These are phyloP conservation scores for Lordiphosa clarofinis DNA, from an alignment of 1,140 invertebrate genomes.

Conservation along the genomic window DNA sequence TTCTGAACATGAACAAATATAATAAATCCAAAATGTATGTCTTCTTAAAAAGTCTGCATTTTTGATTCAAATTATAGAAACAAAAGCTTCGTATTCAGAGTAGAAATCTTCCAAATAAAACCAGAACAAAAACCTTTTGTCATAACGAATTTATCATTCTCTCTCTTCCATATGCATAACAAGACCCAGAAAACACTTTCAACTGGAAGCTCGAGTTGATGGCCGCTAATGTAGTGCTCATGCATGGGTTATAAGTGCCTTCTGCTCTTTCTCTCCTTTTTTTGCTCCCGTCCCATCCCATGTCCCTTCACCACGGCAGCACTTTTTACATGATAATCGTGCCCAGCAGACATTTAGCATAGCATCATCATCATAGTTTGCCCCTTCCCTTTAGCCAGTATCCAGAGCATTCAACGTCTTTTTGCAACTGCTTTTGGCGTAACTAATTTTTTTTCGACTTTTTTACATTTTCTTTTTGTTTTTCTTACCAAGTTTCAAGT, in stretches of 20 bases:
- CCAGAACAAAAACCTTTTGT: too few relatives aligned
- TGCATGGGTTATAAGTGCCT: constrained; percentile 10
- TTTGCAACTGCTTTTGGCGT: constrained; percentile 62
- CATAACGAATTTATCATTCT: not conserved
- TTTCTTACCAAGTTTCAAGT: constrained; percentile 11
- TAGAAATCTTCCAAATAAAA: too few relatives aligned
- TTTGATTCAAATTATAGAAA: too few relatives aligned
- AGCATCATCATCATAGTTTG: constrained; percentile 40
- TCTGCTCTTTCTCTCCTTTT: not conserved
- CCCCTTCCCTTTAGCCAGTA: constrained; percentile 4
- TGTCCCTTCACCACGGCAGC: constrained; percentile 4
- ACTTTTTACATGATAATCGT: constrained; percentile 55
- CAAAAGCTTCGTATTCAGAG: too few relatives aligned
- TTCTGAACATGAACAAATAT: too few relatives aligned
- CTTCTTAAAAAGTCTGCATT: too few relatives aligned
- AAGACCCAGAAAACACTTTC: not conserved
- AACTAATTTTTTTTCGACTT: constrained; percentile 64
- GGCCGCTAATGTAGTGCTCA: constrained; percentile 9
- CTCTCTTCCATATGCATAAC: constrained; percentile 1
- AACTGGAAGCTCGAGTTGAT: constrained; percentile 6
- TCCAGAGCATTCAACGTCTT: constrained; percentile 30
- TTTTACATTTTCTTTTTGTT: constrained; percentile 19
- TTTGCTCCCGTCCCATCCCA: too few relatives aligned
- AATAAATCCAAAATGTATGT: too few relatives aligned
- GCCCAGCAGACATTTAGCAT: constrained; percentile 71